A percentile compares a stretch with the other conserved stretches of the same genome.
Evolutionary conservation across 2,113 vertebrate genomes (phyloP).

Genomic region (Empidonax traillii): DNA sequence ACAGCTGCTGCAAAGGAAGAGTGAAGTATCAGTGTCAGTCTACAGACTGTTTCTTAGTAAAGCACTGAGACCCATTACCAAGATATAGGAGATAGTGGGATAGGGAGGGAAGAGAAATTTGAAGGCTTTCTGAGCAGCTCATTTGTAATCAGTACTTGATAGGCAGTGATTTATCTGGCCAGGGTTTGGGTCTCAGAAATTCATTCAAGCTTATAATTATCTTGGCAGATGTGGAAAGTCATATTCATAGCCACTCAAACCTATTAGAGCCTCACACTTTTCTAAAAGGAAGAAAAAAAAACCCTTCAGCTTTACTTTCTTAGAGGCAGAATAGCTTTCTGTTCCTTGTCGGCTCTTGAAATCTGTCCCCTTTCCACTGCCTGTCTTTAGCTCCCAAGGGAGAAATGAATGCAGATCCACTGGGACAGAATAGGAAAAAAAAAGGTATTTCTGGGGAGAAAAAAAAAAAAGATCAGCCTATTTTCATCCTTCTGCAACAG

Average conservation of each 20-base stretch:
- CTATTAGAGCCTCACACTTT: neutral
- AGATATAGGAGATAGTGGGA: neutral
- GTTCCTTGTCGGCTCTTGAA: neutral
- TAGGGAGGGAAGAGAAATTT: neutral
- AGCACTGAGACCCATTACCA: neutral
- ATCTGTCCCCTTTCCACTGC: neutral
- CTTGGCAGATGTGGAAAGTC: neutral
- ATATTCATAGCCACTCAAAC: neutral
- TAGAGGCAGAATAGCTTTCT: neutral
- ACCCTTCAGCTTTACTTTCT: neutral
- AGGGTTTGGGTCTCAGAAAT: conserved; percentile 6
- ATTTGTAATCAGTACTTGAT: neutral
- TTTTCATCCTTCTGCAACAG: neutral
- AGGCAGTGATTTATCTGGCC: neutral
- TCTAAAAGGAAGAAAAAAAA: neutral
- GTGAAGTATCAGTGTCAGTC: neutral
- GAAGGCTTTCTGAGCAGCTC: neutral
- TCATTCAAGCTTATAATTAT: conserved; percentile 33
- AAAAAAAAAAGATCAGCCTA: neutral
- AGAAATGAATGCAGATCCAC: neutral
- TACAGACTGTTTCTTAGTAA: neutral
- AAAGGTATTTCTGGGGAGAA: neutral
- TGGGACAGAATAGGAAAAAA: neutral
- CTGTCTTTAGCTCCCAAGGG: neutral
- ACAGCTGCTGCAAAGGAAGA: neutral